Evolutionary conservation across 2,888 invertebrate species (phyloP).

Genomic region (Scaptomyza tumidula): DNA sequence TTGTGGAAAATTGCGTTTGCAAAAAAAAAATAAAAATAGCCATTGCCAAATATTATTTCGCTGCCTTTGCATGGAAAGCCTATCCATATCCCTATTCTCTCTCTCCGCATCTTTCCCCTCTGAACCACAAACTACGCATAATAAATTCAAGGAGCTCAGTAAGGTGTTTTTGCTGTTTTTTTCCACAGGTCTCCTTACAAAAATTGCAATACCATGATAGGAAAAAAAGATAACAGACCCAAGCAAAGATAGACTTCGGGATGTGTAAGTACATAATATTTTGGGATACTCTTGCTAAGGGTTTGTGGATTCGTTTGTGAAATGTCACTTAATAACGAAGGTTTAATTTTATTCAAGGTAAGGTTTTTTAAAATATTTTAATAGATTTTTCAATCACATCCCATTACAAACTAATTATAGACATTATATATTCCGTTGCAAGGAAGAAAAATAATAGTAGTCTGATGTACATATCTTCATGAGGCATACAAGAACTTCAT

Average conservation of each 20-base stretch:
- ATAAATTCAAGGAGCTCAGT: constrained; percentile 68
- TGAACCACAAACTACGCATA: constrained; percentile 48
- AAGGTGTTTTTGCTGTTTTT: constrained; percentile 28
- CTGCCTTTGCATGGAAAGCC: constrained; percentile 1
- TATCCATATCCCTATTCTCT: background rate
- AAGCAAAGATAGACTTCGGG: constrained; percentile 31
- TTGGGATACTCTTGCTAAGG: background rate
- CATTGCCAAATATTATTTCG: constrained; percentile 45
- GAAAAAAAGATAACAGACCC: constrained; percentile 18
- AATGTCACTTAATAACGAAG: no score
- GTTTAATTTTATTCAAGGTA: no score
- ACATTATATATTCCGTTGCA: no score
- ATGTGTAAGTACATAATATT: constrained; percentile 19
- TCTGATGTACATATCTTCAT: no score
- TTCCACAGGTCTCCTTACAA: constrained; percentile 38
- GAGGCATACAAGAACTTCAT: background rate
- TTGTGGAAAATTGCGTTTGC: constrained; percentile 43
- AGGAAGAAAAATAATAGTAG: no score
- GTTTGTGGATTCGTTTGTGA: background rate
- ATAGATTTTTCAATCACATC: no score
- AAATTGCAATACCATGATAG: constrained; percentile 24
- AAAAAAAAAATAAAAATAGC: constrained; percentile 27
- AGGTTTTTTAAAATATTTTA: no score
- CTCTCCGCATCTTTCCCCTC: background rate
- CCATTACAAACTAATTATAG: no score